Percentiles rank a stretch among this genome's conserved stretches.
phyloP scores from a whole-genome alignment of 2,888 invertebrate genomes.

The Athetis lepigone region DNA sequence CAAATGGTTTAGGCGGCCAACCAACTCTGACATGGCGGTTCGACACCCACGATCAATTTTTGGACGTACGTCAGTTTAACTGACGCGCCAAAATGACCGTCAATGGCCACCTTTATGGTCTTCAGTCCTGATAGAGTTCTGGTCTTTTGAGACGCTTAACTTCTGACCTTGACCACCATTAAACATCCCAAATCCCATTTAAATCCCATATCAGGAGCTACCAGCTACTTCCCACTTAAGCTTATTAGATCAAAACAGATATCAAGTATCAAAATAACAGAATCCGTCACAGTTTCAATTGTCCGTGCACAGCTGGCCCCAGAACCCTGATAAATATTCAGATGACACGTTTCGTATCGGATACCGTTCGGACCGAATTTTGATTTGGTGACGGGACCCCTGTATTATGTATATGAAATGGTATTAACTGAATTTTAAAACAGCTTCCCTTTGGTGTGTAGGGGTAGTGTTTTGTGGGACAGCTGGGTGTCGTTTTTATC shows the following conservation, averaged over 20 bases:
- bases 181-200: neutral
- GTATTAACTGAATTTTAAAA: constrained; percentile 64
- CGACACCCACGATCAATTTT: too few relatives aligned
- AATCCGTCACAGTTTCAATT: constrained; percentile 67
- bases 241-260: constrained; percentile 49
- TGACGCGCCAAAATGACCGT: too few relatives aligned
- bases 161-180: neutral
- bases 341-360: constrained; percentile 62
- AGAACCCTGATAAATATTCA: constrained; percentile 77
- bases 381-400: constrained; percentile 63
- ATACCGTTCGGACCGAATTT: constrained; percentile 65
- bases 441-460: constrained; percentile 10
- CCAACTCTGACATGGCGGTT: too few relatives aligned
- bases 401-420: constrained; percentile 62
- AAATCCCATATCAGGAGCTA: neutral
- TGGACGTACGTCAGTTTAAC: too few relatives aligned
- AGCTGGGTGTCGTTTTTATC: constrained; percentile 17
- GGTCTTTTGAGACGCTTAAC: neutral
- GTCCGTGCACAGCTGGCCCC: constrained; percentile 66
- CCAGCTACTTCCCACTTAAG: neutral
- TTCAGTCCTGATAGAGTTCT: too few relatives aligned
- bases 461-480: constrained; percentile 11
- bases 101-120: too few relatives aligned
- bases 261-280: constrained; percentile 57
- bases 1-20: too few relatives aligned